Base-by-base conservation (phyloP, 2,113 vertebrate species). In the Lepisosteus oculatus region DNA sequence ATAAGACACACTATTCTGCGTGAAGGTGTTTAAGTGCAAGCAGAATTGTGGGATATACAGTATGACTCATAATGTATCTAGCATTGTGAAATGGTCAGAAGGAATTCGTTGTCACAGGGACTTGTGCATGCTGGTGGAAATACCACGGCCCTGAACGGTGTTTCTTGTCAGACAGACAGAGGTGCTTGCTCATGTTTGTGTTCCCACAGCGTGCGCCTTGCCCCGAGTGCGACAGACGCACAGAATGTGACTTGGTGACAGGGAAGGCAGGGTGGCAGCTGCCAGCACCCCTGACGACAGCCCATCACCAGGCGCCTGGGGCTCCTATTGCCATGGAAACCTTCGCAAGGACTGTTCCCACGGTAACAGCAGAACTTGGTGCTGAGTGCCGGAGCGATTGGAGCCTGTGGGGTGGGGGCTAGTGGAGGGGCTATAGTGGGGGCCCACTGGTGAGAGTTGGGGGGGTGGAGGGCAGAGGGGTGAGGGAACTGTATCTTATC, bases 321-420 rank as follows among this genome's bases (percentile, higher is more conserved):
- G 79, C 83, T 81, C 75, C 59, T 70, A 81, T 90, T 87, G 77
- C 88, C 84, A 90, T 88, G 88, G 82, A 79, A 84, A 86, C 82
- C 78, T 71, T 69, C 43, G 55, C 74, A 73, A 81, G 83, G 74
- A 71, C 84, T 84, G 86, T 90, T 90, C 90, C 89, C 90, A 91
- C 87, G 83, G 87, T 87, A 81, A 83, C 77, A 77, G 81, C 55
- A 71, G 84, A 86, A 79, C 75, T 69, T n/a, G 66, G 72, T 4
- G n/a, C 76, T 45, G 71, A 76, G 78, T 77, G 77, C 61, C 68
- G 73, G 43, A 17, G 74, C 8, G 59, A 65, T 14, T 67, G 54
- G n/a, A 8, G 67, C 17, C 47, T 61, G 55, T 11, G 12, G 44
- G 13, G 14, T 64, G 8, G 8, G 62, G 56, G 17, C 43, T 7